phyloP scores from a whole-genome alignment of 2,888 invertebrate genomes.

The Cataglyphis altisquamis region DNA sequence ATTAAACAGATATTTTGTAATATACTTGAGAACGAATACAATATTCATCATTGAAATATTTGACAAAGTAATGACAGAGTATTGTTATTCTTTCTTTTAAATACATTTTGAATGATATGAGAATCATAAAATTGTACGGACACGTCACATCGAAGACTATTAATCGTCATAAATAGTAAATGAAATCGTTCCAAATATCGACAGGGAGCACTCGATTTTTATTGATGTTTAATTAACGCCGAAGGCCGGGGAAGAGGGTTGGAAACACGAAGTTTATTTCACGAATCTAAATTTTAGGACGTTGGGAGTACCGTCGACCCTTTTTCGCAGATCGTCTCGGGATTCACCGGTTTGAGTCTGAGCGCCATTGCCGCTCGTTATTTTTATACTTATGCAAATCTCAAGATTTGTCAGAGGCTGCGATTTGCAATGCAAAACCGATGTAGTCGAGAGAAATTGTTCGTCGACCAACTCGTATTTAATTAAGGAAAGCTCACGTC shows the following conservation, averaged over 20 bases:
- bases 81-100: constrained; percentile 11
- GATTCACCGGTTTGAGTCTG: background rate
- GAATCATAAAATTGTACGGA: background rate
- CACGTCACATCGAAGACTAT: background rate
- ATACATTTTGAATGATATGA: background rate
- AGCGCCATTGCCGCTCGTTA: constrained; percentile 52
- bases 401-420: constrained; percentile 33
- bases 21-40: background rate
- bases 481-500: constrained; percentile 36
- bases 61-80: background rate
- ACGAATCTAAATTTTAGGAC: constrained; percentile 60
- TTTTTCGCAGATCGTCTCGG: constrained; percentile 15
- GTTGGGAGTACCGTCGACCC: constrained; percentile 31
- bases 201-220: background rate
- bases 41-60: background rate
- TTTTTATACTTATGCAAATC: constrained; percentile 58
- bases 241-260: constrained; percentile 42
- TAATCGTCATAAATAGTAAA: constrained; percentile 28
- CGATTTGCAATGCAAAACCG: constrained; percentile 55
- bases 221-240: constrained; percentile 65
- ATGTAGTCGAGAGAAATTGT: constrained; percentile 34
- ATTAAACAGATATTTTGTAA: background rate
- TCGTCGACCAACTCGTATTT: constrained; percentile 37
- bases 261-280: constrained; percentile 59
- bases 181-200: constrained; percentile 52